Percentiles rank a stretch among this genome's conserved stretches.
phyloP scores from a whole-genome alignment of 2,797 vertebrate genomes.

The Enteromius anoplus region DNA sequence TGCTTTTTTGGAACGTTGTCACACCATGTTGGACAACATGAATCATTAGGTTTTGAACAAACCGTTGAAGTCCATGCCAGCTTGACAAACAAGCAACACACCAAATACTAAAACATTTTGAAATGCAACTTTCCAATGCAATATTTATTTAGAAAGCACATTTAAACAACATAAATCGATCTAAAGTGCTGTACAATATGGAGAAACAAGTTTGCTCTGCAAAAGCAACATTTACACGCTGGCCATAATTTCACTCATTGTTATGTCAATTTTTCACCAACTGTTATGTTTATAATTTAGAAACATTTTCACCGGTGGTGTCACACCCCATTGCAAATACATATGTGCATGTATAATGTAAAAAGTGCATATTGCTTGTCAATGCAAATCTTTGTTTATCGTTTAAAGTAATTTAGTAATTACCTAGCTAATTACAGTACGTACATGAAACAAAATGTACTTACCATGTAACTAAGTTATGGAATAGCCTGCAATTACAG shows the following conservation, averaged over 20 bases:
- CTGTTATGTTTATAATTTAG: background rate
- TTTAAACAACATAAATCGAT: background rate
- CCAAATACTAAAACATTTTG: background rate
- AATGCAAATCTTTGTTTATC: slow-evolving; percentile 8
- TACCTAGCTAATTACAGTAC: no score
- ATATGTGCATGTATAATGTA: background rate
- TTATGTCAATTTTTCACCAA: background rate
- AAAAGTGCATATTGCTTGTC: background rate
- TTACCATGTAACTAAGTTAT: no score
- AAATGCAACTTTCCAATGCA: background rate
- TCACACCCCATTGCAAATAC: background rate
- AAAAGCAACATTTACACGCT: background rate
- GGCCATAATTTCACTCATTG: background rate
- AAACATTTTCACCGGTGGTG: background rate
- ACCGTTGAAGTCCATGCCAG: background rate
- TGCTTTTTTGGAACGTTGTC: background rate
- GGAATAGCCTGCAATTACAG: no score
- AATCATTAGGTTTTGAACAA: background rate
- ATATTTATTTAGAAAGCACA: background rate
- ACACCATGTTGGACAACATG: background rate
- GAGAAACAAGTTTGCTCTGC: background rate
- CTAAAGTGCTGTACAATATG: background rate
- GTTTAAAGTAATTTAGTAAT: background rate
- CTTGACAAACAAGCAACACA: background rate
- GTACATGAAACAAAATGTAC: no score